Evolutionary conservation across 2,888 invertebrate genomes (phyloP).

Genomic region (Drosophila cracens): DNA sequence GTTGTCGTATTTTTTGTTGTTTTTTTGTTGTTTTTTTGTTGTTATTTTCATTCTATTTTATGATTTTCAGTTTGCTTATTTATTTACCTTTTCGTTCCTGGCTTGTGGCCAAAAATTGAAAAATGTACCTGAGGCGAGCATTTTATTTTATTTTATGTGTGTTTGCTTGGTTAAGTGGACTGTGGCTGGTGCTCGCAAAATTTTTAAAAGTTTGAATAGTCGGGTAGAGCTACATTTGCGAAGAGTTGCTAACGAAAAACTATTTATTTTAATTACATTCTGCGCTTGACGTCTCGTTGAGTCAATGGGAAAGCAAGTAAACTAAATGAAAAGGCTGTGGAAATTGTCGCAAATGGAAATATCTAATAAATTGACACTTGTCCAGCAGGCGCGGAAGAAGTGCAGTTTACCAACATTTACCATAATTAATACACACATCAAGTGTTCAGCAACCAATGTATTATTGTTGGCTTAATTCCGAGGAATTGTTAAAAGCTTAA

Average conservation of each 20-base stretch:
- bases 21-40: background rate
- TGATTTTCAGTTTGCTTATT: conserved; percentile 39
- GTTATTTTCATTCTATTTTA: conserved; percentile 38
- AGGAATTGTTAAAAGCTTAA: background rate
- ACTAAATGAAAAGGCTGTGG: conserved; percentile 7
- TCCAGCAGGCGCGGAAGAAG: conserved; percentile 30
- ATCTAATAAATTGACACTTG: conserved; percentile 15
- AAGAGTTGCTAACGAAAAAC: conserved; percentile 18
- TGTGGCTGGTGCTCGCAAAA: conserved; percentile 48
- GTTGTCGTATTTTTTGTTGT: background rate
- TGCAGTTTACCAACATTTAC: conserved; percentile 32
- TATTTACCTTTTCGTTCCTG: conserved; percentile 32
- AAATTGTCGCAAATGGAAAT: conserved; percentile 4
- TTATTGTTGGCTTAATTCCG: conserved; percentile 17
- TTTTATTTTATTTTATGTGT: conserved; percentile 1
- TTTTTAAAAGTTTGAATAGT: conserved; percentile 35
- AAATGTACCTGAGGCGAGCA: conserved; percentile 12
- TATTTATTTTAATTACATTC: conserved; percentile 45
- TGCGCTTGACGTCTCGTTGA: conserved; percentile 20
- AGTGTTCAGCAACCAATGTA: background rate
- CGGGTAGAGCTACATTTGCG: background rate
- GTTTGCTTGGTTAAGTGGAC: conserved; percentile 11
- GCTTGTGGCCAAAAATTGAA: conserved; percentile 26
- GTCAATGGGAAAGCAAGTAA: conserved; percentile 21
- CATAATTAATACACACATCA: conserved; percentile 41